A percentile compares a stretch with the other conserved stretches of the same genome.
phyloP scores from a whole-genome alignment of 2,113 vertebrate genomes.

The Rhinogobius similis region DNA sequence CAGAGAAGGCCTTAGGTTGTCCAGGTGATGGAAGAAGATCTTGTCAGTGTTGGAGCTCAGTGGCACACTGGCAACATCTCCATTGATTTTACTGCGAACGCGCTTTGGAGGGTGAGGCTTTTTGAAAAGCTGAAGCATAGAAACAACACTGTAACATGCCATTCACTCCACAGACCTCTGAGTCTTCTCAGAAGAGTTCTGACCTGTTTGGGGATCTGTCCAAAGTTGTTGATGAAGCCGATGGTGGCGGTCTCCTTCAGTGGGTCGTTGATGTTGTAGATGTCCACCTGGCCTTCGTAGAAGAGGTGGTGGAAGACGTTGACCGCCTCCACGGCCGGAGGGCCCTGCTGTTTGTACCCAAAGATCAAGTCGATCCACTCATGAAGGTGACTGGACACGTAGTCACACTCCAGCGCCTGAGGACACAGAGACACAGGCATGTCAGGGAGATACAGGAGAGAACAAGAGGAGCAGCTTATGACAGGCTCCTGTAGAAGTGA shows the following conservation, averaged over 20 bases:
- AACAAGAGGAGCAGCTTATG: too few species aligned
- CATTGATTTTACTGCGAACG: constrained; percentile 87
- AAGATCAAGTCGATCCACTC: constrained; percentile 99
- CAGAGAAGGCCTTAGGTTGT: constrained; percentile 93
- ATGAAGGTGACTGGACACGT: constrained; percentile 94
- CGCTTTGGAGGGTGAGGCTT: constrained; percentile 98
- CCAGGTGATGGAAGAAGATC: constrained; percentile 98
- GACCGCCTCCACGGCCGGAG: constrained; percentile 93
- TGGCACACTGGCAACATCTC: constrained; percentile 81
- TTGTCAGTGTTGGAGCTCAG: constrained; percentile 86
- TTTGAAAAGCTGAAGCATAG: constrained; percentile 87
- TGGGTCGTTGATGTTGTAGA: constrained; percentile 99
- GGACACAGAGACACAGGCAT: constrained; percentile 1
- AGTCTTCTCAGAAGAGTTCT: neutral
- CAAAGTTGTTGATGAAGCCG: constrained; percentile 99
- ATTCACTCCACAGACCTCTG: neutral
- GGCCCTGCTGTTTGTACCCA: constrained; percentile 98
- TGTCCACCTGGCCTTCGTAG: constrained; percentile 98
- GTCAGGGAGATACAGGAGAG: neutral
- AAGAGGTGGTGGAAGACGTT: constrained; percentile 99
- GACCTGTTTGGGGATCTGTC: constrained; percentile 99
- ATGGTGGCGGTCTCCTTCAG: constrained; percentile 98
- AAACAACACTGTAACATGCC: neutral
- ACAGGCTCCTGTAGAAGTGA: too few species aligned
- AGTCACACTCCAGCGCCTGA: constrained; percentile 97